Percentiles rank a stretch among this genome's conserved stretches.
Evolutionary conservation across 2,888 invertebrate species (phyloP).

Genomic region (Tipula lateralis): DNA sequence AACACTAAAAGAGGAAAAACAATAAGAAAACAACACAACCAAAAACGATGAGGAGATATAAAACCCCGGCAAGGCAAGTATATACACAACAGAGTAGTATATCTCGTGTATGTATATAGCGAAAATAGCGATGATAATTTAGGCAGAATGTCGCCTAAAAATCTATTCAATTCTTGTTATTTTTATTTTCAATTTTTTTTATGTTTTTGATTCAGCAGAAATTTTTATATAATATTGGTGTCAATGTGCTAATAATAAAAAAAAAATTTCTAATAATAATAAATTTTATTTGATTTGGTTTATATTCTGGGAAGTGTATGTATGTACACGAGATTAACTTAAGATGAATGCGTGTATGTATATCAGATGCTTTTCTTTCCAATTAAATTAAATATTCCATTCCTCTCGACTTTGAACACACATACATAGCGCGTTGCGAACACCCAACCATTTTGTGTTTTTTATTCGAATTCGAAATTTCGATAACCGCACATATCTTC

Average conservation of each 20-base stretch:
- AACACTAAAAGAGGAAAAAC: background rate
- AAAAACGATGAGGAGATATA: background rate
- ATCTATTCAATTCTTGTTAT: background rate
- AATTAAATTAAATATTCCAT: conserved; percentile 19
- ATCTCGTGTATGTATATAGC: background rate
- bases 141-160: conserved; percentile 24
- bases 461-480: background rate
- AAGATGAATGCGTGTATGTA: background rate
- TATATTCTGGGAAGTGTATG: background rate
- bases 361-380: background rate
- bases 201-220: conserved; percentile 19
- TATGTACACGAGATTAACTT: background rate
- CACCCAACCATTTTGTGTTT: background rate
- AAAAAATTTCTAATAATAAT: background rate
- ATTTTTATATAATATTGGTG: conserved; percentile 12
- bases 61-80: background rate
- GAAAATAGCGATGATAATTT: conserved; percentile 13
- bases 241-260: conserved; percentile 19
- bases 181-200: conserved; percentile 9
- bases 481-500: background rate
- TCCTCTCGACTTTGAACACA: background rate
- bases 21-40: background rate
- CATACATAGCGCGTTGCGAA: too few relatives aligned
- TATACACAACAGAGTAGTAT: background rate
- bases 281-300: conserved; percentile 24